phyloP scores from a whole-genome alignment of 1,140 invertebrate genomes.

The Orius insidiosus region DNA sequence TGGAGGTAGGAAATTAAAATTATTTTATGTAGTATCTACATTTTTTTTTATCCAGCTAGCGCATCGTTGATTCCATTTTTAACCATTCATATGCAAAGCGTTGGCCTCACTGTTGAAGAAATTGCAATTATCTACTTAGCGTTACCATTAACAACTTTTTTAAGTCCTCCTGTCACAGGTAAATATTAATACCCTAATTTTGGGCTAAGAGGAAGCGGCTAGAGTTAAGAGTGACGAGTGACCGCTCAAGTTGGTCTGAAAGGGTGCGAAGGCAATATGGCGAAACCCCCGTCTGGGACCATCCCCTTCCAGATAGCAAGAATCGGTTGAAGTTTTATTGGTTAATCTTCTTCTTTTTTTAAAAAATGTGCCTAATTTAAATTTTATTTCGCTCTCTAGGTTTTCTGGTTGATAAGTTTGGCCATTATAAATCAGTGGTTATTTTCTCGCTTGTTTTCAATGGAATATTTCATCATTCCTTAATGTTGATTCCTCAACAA shows the following conservation, averaged over 20 bases:
- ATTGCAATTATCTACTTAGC: constrained; percentile 69
- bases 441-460: constrained; percentile 52
- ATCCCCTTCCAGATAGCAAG: too few species aligned
- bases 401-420: constrained; percentile 62
- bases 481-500: constrained; percentile 52
- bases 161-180: constrained; percentile 63
- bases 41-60: constrained; percentile 41
- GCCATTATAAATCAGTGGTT: constrained; percentile 60
- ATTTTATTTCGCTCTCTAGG: constrained; percentile 32
- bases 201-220: too few species aligned
- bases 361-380: background rate
- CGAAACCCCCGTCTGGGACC: too few species aligned
- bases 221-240: too few species aligned
- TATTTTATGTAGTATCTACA: constrained; percentile 1
- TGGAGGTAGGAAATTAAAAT: constrained; percentile 41
- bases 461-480: constrained; percentile 49
- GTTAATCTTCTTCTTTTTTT: background rate
- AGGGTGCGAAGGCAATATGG: too few species aligned
- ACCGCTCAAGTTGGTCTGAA: too few species aligned
- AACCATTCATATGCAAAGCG: constrained; percentile 73
- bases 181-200: too few species aligned
- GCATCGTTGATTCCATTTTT: constrained; percentile 64
- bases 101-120: constrained; percentile 65
- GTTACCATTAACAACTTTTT: constrained; percentile 60
- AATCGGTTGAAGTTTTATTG: too few species aligned